A percentile compares a stretch with the other conserved stretches of the same genome.
Evolutionary conservation across 2,888 invertebrate genomes (phyloP).

Genomic region (Thecocarcelia acutangulata): DNA sequence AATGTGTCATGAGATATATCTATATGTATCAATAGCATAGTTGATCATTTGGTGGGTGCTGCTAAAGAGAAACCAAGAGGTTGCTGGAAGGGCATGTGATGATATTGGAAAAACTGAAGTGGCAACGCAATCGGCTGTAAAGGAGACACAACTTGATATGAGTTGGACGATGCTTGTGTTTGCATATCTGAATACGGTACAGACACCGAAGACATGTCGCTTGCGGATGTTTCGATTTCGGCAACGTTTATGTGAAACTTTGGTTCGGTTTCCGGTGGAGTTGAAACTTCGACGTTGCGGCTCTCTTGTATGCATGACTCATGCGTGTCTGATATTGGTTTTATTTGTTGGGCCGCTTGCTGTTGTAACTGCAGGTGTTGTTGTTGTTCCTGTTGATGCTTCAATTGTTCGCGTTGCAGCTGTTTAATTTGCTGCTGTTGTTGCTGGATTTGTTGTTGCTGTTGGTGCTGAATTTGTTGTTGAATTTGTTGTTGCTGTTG

Average conservation of each 20-base stretch:
- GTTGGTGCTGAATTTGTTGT: conserved; percentile 20
- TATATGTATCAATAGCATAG: background rate
- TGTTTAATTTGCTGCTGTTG: conserved; percentile 48
- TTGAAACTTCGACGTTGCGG: conserved; percentile 38
- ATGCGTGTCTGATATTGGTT: conserved; percentile 13
- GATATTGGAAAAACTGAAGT: conserved; percentile 76
- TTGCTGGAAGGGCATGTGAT: conserved; percentile 77
- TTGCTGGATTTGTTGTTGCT: conserved; percentile 49
- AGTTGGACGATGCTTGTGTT: conserved; percentile 72
- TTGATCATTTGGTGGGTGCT: conserved; percentile 19
- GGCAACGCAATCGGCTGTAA: conserved; percentile 75
- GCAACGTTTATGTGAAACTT: conserved; percentile 72
- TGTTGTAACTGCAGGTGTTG: conserved; percentile 50
- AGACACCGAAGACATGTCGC: conserved; percentile 48
- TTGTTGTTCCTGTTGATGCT: conserved; percentile 29
- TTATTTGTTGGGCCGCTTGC: conserved; percentile 35
- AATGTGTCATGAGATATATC: too few species aligned
- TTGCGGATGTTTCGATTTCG: conserved; percentile 65
- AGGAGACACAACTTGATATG: conserved; percentile 72
- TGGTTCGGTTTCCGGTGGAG: conserved; percentile 35
- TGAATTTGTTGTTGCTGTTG: conserved; percentile 23
- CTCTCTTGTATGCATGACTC: conserved; percentile 58
- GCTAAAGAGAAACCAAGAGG: conserved; percentile 71
- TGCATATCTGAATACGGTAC: conserved; percentile 70
- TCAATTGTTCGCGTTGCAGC: conserved; percentile 30